phyloP scores from a whole-genome alignment of 2,888 invertebrate species.

The Ditula angustiorana region DNA sequence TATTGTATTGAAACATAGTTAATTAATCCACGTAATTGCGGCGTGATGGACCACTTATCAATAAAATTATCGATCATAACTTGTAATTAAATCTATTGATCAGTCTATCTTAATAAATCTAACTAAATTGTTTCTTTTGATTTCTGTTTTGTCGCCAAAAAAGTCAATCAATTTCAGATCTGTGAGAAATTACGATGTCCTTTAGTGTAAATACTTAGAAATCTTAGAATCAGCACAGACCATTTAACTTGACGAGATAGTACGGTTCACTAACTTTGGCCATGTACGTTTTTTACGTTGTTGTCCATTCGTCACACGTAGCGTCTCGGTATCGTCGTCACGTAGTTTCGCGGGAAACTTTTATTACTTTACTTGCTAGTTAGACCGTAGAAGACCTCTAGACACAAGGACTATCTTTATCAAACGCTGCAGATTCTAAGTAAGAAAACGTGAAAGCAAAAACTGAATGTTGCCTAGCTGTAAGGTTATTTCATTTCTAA shows the following conservation, averaged over 20 bases:
- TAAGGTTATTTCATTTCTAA: neutral
- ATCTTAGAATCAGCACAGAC: too few relatives aligned
- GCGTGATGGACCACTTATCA: too few relatives aligned
- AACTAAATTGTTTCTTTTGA: too few relatives aligned
- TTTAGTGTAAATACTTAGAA: too few relatives aligned
- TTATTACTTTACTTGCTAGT: constrained; percentile 71
- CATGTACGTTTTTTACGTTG: constrained; percentile 45
- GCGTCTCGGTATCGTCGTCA: constrained; percentile 68
- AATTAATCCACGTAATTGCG: too few relatives aligned
- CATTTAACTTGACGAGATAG: neutral
- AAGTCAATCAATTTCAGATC: too few relatives aligned
- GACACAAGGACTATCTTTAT: constrained; percentile 24
- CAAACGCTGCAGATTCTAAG: constrained; percentile 5
- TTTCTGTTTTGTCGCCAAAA: too few relatives aligned
- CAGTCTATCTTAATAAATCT: too few relatives aligned
- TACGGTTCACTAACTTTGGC: constrained; percentile 6
- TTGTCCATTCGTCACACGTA: constrained; percentile 78
- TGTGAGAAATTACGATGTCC: too few relatives aligned
- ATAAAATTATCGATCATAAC: too few relatives aligned
- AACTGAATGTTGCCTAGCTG: neutral
- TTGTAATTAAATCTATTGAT: too few relatives aligned
- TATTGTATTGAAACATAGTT: too few relatives aligned
- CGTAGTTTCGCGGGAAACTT: constrained; percentile 71
- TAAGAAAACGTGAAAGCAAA: neutral
- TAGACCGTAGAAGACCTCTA: constrained; percentile 54